Evolutionary conservation across 2,797 vertebrate species (phyloP).

Genomic region (Coregonus sp.): DNA sequence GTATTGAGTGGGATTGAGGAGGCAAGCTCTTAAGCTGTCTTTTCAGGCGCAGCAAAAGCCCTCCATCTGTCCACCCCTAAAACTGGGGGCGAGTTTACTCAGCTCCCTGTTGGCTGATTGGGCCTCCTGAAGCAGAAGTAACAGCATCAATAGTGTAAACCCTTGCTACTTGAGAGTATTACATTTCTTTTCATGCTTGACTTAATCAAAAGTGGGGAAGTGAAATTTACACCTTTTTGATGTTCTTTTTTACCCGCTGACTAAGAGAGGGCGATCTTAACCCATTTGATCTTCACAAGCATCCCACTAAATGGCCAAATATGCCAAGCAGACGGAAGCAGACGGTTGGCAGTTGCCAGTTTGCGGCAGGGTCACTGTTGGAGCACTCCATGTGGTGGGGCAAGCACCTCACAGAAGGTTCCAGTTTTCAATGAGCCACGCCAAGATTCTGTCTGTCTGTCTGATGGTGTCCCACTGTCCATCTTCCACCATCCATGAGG

Average conservation of each 20-base stretch:
- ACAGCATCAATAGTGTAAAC: slow-evolving; percentile 99
- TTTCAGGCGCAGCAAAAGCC: slow-evolving; percentile 97
- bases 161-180: slow-evolving; percentile 99
- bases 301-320: slow-evolving; percentile 97
- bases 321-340: slow-evolving; percentile 97
- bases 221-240: slow-evolving; percentile 99
- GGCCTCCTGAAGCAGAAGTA: slow-evolving; percentile 99
- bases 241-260: slow-evolving; percentile 98
- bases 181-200: slow-evolving; percentile 99
- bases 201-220: slow-evolving; percentile 99
- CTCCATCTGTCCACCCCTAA: slow-evolving; percentile 99
- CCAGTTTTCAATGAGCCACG: slow-evolving; percentile 70
- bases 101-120: slow-evolving; percentile 96
- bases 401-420: slow-evolving; percentile 79
- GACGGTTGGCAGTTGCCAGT: slow-evolving; percentile 94
- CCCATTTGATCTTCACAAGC: slow-evolving; percentile 99
- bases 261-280: slow-evolving; percentile 97
- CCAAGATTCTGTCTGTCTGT: slow-evolving; percentile 75
- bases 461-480: slow-evolving; percentile 59
- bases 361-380: slow-evolving; percentile 87
- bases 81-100: slow-evolving; percentile 94
- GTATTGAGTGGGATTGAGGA: slow-evolving; percentile 98
- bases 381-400: slow-evolving; percentile 80
- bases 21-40: slow-evolving; percentile 99
- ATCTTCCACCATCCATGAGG: slow-evolving; percentile 56